phyloP scores from a whole-genome alignment of 2,888 invertebrate genomes.

The Chironomus riparius region DNA sequence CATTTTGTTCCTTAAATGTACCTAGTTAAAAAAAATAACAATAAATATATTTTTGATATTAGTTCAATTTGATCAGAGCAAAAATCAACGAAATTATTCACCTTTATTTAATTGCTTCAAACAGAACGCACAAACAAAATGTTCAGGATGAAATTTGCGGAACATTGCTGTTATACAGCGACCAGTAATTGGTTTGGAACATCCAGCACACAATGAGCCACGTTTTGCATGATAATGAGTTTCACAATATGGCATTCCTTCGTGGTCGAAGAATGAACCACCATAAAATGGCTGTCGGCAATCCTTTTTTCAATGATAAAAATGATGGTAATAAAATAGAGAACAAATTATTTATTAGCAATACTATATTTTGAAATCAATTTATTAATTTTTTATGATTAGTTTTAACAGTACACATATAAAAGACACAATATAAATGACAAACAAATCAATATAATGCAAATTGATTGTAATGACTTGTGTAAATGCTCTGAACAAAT shows the following conservation, averaged over 20 bases:
- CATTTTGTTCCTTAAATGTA: slow-evolving; percentile 98
- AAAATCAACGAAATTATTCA: neutral
- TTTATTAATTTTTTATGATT: neutral
- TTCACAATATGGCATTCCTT: slow-evolving; percentile 81
- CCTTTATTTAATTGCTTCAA: slow-evolving; percentile 93
- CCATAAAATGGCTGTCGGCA: slow-evolving; percentile 95
- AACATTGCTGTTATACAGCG: slow-evolving; percentile 99
- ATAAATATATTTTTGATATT: neutral
- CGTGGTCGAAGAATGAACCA: slow-evolving; percentile 97
- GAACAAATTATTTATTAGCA: neutral
- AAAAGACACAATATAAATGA: no score
- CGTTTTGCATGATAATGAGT: slow-evolving; percentile 73
- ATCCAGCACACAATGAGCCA: slow-evolving; percentile 94
- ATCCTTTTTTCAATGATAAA: slow-evolving; percentile 62
- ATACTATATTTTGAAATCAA: neutral
- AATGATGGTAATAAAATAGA: neutral
- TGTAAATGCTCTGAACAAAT: no score
- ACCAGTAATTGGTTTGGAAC: slow-evolving; percentile 94
- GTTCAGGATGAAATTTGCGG: slow-evolving; percentile 97
- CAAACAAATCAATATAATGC: no score
- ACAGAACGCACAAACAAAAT: slow-evolving; percentile 99
- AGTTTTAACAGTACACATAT: no score
- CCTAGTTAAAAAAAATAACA: slow-evolving; percentile 37
- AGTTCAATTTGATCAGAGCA: no score
- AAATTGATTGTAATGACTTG: no score